Evolutionary conservation across 2,797 vertebrate genomes (phyloP).

Genomic region (Pseudochirops corinnae): DNA sequence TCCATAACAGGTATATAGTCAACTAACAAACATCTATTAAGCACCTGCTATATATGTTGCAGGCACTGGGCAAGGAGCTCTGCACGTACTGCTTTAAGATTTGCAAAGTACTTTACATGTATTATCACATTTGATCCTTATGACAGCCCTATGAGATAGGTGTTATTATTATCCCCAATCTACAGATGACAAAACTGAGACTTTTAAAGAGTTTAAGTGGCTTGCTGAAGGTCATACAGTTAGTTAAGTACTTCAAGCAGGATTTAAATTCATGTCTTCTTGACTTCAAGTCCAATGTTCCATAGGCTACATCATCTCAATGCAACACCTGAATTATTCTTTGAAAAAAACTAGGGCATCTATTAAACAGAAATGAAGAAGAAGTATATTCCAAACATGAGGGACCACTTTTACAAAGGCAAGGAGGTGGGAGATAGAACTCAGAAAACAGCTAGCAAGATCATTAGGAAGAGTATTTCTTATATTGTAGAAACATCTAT

Average conservation of each 20-base stretch:
- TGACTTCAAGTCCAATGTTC: background rate
- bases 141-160: background rate
- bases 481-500: background rate
- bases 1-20: background rate
- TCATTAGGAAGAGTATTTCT: background rate
- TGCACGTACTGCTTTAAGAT: background rate
- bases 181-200: background rate
- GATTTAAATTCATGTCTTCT: background rate
- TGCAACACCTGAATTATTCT: background rate
- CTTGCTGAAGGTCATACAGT: background rate
- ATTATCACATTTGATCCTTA: background rate
- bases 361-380: background rate
- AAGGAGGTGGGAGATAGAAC: background rate
- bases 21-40: background rate
- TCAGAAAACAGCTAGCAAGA: background rate
- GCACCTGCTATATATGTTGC: background rate
- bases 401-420: too few relatives aligned
- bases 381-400: background rate
- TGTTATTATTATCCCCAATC: background rate
- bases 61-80: background rate
- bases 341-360: background rate
- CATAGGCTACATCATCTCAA: background rate
- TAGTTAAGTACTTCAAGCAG: background rate
- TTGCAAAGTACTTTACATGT: too few relatives aligned
- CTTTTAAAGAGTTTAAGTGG: background rate